Conservation (phyloP, 2,797 vertebrate species). For the Anniella stebbinsi region DNA sequence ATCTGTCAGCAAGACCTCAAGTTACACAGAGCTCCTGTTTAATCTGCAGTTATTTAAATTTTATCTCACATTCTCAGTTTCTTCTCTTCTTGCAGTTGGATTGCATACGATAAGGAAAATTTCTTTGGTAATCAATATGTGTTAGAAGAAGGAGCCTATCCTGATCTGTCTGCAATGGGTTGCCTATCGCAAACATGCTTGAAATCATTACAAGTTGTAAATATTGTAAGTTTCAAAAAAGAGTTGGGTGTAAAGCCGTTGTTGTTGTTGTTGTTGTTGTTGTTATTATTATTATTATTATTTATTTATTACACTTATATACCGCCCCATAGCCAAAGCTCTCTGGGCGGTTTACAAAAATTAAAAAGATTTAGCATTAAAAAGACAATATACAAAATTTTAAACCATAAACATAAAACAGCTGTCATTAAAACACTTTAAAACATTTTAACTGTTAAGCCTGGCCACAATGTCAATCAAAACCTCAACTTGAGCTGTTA, state of each 20-base stretch:
- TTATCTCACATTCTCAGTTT: slow-evolving; percentile 20
- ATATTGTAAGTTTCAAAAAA: slow-evolving; percentile 85
- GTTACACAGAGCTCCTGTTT: neutral
- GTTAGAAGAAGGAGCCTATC: slow-evolving; percentile 93
- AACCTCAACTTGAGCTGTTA: no score
- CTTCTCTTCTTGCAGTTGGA: slow-evolving; percentile 84
- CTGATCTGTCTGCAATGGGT: slow-evolving; percentile 86
- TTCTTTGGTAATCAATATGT: slow-evolving; percentile 91
- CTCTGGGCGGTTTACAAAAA: no score
- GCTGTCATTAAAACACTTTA: no score
- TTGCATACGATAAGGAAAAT: slow-evolving; percentile 87
- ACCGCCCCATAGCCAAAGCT: no score
- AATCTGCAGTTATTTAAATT: neutral
- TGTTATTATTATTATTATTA: no score
- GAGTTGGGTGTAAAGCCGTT: neutral
- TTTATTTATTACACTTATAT: no score
- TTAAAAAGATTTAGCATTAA: no score
- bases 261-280: no score
- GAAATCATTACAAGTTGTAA: slow-evolving; percentile 85
- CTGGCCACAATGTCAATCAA: no score
- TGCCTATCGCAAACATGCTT: slow-evolving; percentile 80
- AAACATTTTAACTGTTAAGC: no score
- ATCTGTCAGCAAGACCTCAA: slow-evolving; percentile 7
- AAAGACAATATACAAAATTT: no score
- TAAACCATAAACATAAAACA: no score